Evolutionary conservation across 2,797 vertebrate genomes (phyloP).

Genomic region (Sebastes reedi): DNA sequence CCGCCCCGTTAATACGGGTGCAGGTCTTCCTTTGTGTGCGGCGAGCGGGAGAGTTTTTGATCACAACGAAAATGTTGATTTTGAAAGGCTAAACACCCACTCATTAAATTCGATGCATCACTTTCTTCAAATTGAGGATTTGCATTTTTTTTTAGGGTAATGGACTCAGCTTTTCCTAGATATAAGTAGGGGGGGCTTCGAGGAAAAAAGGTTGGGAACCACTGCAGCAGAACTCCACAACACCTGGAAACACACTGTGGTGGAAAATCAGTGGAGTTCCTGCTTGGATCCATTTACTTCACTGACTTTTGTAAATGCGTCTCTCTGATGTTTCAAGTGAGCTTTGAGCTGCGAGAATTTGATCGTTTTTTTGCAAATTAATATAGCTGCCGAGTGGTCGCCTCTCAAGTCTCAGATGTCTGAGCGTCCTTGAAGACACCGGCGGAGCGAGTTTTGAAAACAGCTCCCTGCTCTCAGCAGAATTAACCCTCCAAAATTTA

Average conservation of each 20-base stretch:
- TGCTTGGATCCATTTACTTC: neutral
- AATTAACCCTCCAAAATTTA: neutral
- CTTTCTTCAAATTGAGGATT: too few species aligned
- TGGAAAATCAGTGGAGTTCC: neutral
- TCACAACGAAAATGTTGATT: too few species aligned
- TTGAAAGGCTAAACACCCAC: too few species aligned
- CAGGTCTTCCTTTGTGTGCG: too few species aligned
- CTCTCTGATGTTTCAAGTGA: neutral
- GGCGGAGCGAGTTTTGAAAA: neutral
- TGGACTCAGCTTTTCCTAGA: too few species aligned
- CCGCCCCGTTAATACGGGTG: too few species aligned
- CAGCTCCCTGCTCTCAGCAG: neutral
- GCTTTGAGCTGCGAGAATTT: neutral
- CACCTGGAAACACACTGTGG: neutral
- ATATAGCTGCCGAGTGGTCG: neutral
- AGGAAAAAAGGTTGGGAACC: too few species aligned
- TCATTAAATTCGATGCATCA: too few species aligned
- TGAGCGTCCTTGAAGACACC: conserved; percentile 34
- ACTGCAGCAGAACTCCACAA: too few species aligned
- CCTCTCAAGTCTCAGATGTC: neutral
- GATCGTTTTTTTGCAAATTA: neutral
- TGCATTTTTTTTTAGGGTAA: too few species aligned
- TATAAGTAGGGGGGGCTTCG: too few species aligned
- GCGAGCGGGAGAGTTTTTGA: too few species aligned
- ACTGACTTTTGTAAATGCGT: neutral